Evolutionary conservation across 2,113 vertebrate species (phyloP), one percentile per base, ranked within the genome.

Genomic region (Amphiprion percula): DNA sequence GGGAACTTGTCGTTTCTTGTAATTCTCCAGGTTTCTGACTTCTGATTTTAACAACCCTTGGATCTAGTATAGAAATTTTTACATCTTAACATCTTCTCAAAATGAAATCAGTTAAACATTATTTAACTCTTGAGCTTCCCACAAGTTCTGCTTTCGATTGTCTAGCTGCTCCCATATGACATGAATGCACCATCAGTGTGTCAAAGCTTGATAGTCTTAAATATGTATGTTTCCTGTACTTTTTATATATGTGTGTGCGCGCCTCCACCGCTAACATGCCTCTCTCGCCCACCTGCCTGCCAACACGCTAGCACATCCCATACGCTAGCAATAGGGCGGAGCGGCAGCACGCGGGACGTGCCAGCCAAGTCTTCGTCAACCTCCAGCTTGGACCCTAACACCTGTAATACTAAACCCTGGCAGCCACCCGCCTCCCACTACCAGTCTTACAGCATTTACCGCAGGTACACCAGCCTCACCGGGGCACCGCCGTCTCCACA

Each of bases 381-480:
- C 90, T 95, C 94, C 94, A 95, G 93, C 91, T 92, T 96, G 95
- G 95, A 96, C 84, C 94, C 95, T 94, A 95, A 94, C 94, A 90
- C 93, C 94, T 93, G 90, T 94, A 93, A 93, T 80, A 90, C 94
- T 94, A 96, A 95, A 92, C 90, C 94, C 89, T 95, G 94, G 94
- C 94, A 94, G 82, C 90, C 92, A 55, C 90, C 93, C 84, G 15
- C 93, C 86, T 93, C 94, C 92, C 93, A 94, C 90, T 94, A 95
- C 93, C 94, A 92, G 92, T 93, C 94, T 87, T 95, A 94, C 95
- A 95, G 91, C 94, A 92, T 96, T 92, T 94, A 95, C 89, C 94
- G 93, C 94, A 96, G 95, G 95, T 96, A 96, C 86, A 82, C 68
- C 79, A 69, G 80, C 82, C 69, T 79, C 66, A 67, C 61, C 7